Evolutionary conservation across 2,888 invertebrate genomes (phyloP), one percentile per base, ranked within the genome.

Genomic region (Operophtera brumata): DNA sequence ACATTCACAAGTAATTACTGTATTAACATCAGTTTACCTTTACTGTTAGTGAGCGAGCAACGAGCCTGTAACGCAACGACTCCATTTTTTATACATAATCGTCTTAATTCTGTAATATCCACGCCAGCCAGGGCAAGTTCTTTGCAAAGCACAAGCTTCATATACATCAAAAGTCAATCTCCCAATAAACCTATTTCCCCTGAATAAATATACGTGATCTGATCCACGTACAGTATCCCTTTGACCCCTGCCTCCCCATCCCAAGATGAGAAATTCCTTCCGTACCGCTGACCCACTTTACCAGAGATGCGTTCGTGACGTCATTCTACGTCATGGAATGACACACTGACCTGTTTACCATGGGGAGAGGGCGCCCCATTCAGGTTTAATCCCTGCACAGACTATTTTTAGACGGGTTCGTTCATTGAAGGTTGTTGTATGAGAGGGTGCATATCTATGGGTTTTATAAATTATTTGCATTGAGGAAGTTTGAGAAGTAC

Each of bases 331-430:
- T 85, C 83, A 85, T 80, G n/a, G n/a, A n/a, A n/a, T n/a, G 87
- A 80, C 88, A 87, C 79, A 77, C 66, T 89, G 86, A 66, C 89
- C 89, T 77, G 86, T 82, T 79, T 81, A 61, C 58, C 57, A 66
- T 53, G 58, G 64, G 62, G 71, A 70, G 74, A 71, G 75, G 67
- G 71, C 64, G 70, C 64, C 75, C 82, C 88, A 87, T 88, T 87
- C 87, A 88, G 66, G 66, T 77, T 75, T 78, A 78, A 80, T 82
- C 81, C 77, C 75, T 78, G 78, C 74, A 76, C 72, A 76, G 9
- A 65, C 78, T 85, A 86, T 83, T 82, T 86, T 82, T 84, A 86
- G 82, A 80, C 81, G 74, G 82, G 73, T 86, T 73, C 86, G 87
- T 86, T 88, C 86, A 87, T 73, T 71, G 77, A 77, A 77, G 71